Evolutionary conservation across 2,113 vertebrate genomes (phyloP), one percentile per base, ranked within the genome.

Genomic region (Notechis scutatus): DNA sequence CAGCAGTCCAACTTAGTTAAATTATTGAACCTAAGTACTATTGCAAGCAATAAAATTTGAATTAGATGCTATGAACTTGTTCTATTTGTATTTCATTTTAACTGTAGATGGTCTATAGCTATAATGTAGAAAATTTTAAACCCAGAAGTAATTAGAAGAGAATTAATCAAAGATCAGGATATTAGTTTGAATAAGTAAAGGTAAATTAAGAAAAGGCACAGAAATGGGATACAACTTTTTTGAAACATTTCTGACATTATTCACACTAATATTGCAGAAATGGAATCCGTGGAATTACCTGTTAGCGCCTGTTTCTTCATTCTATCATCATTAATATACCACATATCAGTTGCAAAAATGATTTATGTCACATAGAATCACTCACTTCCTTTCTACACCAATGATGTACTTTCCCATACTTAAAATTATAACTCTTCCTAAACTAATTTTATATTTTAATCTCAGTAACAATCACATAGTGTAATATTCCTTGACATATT

Each of bases 401-500:
- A 0, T 52, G 92, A 85, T 3, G 2, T 39, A 61, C 34, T 81
- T 8, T 61, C 47, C 39, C 24, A 86, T 56, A 90, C 21, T 61
- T 90, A n/a, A 90, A 90, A 20, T 23, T 89, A 20, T 23, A 55
- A 56, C 55, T 61, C 45, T 56, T 90, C 59, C 55, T 90, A 90
- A 90, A 90, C 59, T 24, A 42, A n/a, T 92, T 89, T 7, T 85
- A 93, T 87, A 50, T 90, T 90, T 93, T 59, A 90, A 90, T 88
- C 42, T 90, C 29, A 85, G 74, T 21, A 81, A 86, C 26, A 90
- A 42, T 59, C 34, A 50, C 34, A 4, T 34, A 89, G 86, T 42
- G 12, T 1, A 93, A 90, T 6, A 39, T 4, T 34, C 59, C 91
- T 69, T 85, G 56, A 92, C 56, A 95, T 95, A 96, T 94, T 92